Percentiles rank a stretch among this genome's conserved stretches.
Evolutionary conservation across 2,113 vertebrate species (phyloP).

Genomic region (Chionodraco myersi): DNA sequence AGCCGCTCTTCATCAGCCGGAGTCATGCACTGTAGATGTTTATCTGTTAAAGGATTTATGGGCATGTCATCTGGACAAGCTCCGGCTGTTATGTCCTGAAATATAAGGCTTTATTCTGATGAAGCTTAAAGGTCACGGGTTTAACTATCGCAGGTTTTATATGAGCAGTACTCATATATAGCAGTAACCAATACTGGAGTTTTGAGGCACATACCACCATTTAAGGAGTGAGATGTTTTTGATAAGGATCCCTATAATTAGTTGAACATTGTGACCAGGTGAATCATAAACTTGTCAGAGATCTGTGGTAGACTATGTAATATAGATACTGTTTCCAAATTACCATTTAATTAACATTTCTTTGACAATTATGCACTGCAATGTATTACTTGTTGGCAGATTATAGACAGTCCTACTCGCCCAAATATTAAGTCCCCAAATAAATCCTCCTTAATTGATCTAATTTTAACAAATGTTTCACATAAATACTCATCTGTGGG

Average conservation of each 20-base stretch:
- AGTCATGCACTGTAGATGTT: conserved; percentile 56
- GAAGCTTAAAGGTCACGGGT: conserved; percentile 17
- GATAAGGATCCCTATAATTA: not conserved
- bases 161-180: not conserved
- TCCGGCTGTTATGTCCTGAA: conserved; percentile 32
- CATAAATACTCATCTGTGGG: no score
- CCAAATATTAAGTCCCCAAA: no score
- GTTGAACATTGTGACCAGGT: not conserved
- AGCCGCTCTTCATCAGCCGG: conserved; percentile 42
- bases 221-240: not conserved
- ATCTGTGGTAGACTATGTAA: not conserved
- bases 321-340: not conserved
- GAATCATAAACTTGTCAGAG: not conserved
- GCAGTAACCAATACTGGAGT: not conserved
- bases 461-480: no score
- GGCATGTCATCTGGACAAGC: conserved; percentile 46
- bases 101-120: conserved; percentile 34
- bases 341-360: conserved; percentile 12
- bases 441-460: no score
- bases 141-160: not conserved
- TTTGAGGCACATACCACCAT: not conserved
- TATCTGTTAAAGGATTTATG: conserved; percentile 62
- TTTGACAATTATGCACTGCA: not conserved
- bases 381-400: not conserved
- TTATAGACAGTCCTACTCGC: no score